Conservation (phyloP, 2,888 invertebrate species). For the Orchesella flavescens region DNA sequence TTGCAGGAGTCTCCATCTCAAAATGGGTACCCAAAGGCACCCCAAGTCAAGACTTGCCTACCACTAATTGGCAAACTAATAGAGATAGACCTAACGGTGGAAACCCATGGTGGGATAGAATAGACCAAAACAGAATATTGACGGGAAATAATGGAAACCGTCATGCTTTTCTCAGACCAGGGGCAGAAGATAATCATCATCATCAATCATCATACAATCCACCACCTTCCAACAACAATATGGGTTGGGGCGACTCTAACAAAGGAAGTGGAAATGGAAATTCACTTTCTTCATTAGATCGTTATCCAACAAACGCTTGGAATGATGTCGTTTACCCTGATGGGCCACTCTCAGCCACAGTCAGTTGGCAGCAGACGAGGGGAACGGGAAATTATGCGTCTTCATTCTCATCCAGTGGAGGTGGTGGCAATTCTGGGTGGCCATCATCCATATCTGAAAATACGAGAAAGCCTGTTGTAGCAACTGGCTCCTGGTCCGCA, state of each 20-base stretch:
- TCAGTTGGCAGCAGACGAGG: conserved; percentile 70
- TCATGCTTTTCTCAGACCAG: conserved; percentile 43
- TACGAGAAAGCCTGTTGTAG: conserved; percentile 51
- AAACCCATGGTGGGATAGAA: conserved; percentile 64
- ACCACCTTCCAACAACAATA: conserved; percentile 2
- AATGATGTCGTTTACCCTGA: conserved; percentile 71
- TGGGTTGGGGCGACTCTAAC: conserved; percentile 15
- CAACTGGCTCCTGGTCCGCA: conserved; percentile 68
- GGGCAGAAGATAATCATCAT: background rate
- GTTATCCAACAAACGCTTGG: conserved; percentile 65
- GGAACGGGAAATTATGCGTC: conserved; percentile 52
- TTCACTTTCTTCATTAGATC: conserved; percentile 39
- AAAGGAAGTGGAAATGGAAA: conserved; percentile 48
- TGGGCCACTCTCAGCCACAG: conserved; percentile 69
- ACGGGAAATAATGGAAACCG: conserved; percentile 29
- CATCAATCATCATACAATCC: conserved; percentile 37
- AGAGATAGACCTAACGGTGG: conserved; percentile 59
- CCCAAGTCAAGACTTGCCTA: conserved; percentile 66
- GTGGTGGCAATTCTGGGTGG: conserved; percentile 42
- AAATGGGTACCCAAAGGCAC: conserved; percentile 72
- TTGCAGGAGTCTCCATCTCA: conserved; percentile 69
- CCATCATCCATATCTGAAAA: conserved; percentile 23
- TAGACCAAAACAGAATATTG: conserved; percentile 48
- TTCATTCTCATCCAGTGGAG: conserved; percentile 55
- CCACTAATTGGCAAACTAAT: conserved; percentile 68